Evolutionary conservation across 1,140 invertebrate species (phyloP), one percentile per base, ranked within the genome.

Genomic region (Drosophila tristis): DNA sequence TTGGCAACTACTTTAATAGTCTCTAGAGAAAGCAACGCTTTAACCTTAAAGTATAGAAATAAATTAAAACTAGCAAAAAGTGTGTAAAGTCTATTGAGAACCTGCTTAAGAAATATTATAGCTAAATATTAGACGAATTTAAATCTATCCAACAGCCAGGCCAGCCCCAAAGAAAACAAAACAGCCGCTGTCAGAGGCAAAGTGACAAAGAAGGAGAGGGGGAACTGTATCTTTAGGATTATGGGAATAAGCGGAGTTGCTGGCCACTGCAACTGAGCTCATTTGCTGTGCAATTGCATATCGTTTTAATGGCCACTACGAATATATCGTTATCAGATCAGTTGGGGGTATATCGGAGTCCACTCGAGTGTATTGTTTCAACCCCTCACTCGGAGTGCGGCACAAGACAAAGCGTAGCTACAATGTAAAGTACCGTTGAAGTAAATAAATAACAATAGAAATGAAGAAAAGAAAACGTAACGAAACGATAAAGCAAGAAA

Each of bases 51-150:
- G 23, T 29, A 64, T 42, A 54, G 26, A 23, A 55, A 25, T 13
- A 31, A 62, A 51, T 16, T n/a, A 56, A 16, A n/a, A 49, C 31
- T 50, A 74, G 35, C 56, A 29, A 65, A 5, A 61, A n/a, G 26
- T 55, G n/a, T 76, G 74, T 76, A 77, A 77, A 78, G 74, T 62
- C 47, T 53, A 45, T 61, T 56, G 47, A 63, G 47, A 70, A 67
- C 63, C 79, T 45, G 79, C 84, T 86, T 86, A 59, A 60, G 43
- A 55, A 42, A 76, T 71, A 65, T 75, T 82, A 53, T 86, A 87
- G 78, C 74, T 78, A 82, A 84, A 74, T 87, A 75, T 87, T 87
- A 86, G 82, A 86, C 82, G 82, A 86, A 86, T 87, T 86, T 86
- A 86, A 75, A 64, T 57, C 70, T 53, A 78, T 45, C 26, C 15